Percentiles rank a stretch among this genome's conserved stretches.
These are phyloP conservation scores for Hybognathus amarus DNA, from an alignment of 2,797 vertebrate genomes.

Conservation along the genomic window DNA sequence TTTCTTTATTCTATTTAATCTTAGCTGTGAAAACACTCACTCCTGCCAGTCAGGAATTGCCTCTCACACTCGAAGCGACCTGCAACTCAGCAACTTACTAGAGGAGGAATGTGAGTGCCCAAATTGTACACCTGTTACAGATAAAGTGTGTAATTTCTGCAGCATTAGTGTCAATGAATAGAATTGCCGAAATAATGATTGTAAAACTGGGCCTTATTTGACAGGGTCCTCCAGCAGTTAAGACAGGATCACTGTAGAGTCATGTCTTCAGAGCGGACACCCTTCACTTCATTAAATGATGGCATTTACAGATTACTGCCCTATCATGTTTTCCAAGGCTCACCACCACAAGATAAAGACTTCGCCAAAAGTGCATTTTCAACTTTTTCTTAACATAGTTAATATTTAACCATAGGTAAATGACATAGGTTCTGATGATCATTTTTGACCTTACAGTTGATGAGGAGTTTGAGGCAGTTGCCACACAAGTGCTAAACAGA, in stretches of 20 bases:
- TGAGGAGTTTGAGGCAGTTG: slow-evolving; percentile 89
- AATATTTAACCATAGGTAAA: not conserved
- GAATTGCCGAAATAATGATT: not conserved
- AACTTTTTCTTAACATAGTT: not conserved
- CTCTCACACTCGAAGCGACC: slow-evolving; percentile 84
- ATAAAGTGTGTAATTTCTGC: not conserved
- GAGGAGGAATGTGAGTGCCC: slow-evolving; percentile 90
- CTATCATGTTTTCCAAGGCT: slow-evolving; percentile 93
- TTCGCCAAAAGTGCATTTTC: slow-evolving; percentile 84
- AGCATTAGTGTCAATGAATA: not conserved
- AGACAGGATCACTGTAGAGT: slow-evolving; percentile 86
- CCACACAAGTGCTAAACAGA: slow-evolving; percentile 90
- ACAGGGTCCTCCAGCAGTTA: slow-evolving; percentile 89
- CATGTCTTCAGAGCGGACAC: slow-evolving; percentile 82
- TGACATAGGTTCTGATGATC: not conserved
- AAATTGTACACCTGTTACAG: not conserved
- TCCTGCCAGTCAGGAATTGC: slow-evolving; percentile 66
- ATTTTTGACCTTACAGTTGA: slow-evolving; percentile 70
- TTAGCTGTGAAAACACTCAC: slow-evolving; percentile 68
- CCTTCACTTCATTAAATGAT: slow-evolving; percentile 85
- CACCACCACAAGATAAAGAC: slow-evolving; percentile 86
- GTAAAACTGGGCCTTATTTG: not conserved
- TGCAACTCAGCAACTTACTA: slow-evolving; percentile 86
- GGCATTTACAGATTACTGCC: slow-evolving; percentile 89
- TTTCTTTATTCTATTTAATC: slow-evolving; percentile 37